phyloP scores from a whole-genome alignment of 1,140 invertebrate genomes.

The Sesamia nonagrioides region DNA sequence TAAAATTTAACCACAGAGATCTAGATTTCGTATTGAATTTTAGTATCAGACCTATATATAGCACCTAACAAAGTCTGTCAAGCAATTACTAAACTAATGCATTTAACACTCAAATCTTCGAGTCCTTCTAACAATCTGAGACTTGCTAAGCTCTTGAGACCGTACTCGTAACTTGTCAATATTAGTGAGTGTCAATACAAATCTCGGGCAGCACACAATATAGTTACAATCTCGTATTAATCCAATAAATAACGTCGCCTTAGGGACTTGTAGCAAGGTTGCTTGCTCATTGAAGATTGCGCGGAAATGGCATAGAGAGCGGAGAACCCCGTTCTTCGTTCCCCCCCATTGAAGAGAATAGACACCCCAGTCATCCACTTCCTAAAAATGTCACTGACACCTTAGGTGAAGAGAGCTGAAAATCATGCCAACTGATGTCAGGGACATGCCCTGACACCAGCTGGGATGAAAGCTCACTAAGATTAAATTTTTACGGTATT shows the following conservation, averaged over 20 bases:
- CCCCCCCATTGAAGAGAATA: too few species aligned
- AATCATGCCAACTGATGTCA: too few species aligned
- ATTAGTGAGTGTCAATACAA: constrained; percentile 31
- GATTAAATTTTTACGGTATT: too few species aligned
- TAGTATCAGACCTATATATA: background rate
- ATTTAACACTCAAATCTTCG: background rate
- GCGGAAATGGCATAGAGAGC: background rate
- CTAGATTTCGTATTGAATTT: too few species aligned
- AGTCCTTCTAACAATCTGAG: background rate
- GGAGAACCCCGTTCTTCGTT: too few species aligned
- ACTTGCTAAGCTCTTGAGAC: constrained; percentile 19
- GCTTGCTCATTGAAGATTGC: background rate
- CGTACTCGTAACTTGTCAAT: constrained; percentile 30
- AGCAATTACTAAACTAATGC: constrained; percentile 1
- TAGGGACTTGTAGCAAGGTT: background rate
- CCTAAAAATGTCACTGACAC: too few species aligned
- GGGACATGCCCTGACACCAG: too few species aligned
- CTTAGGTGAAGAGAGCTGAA: too few species aligned
- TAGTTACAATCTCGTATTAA: constrained; percentile 16
- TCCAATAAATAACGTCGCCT: constrained; percentile 22
- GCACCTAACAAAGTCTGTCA: background rate
- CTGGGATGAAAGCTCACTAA: too few species aligned
- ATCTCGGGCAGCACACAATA: constrained; percentile 12
- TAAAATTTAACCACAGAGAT: background rate
- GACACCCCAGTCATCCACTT: too few species aligned